Evolutionary conservation across 1,140 invertebrate genomes (phyloP).

Genomic region (Thalassaphorura encarpata): DNA sequence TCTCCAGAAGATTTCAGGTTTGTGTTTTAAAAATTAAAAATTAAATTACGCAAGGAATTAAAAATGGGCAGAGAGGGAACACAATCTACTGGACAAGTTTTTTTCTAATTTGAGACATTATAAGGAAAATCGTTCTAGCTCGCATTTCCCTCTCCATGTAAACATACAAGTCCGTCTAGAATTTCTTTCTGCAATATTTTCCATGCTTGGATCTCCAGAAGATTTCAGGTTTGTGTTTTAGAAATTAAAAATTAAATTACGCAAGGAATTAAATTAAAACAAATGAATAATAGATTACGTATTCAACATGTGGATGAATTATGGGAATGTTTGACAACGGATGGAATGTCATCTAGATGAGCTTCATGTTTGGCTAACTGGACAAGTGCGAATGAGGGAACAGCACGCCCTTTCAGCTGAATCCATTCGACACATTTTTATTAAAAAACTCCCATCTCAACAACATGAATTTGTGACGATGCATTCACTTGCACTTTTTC

Average conservation of each 20-base stretch:
- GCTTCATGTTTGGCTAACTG: conserved; percentile 75
- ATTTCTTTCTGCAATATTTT: conserved; percentile 70
- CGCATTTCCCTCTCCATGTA: conserved; percentile 62
- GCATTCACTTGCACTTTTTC: conserved; percentile 79
- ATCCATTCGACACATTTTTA: conserved; percentile 74
- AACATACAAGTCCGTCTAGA: conserved; percentile 81
- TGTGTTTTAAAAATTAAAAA: not conserved
- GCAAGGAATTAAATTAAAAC: too few species aligned
- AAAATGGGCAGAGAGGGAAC: conserved; percentile 81
- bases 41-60: too few species aligned
- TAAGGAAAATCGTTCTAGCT: conserved; percentile 32
- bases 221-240: conserved; percentile 16
- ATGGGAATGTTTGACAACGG: conserved; percentile 78
- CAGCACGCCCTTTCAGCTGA: conserved; percentile 78
- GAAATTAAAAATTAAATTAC: conserved; percentile 22
- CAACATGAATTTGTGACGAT: conserved; percentile 80
- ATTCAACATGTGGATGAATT: conserved; percentile 79
- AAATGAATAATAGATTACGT: conserved; percentile 61
- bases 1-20: conserved; percentile 76
- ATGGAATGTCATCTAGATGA: conserved; percentile 76
- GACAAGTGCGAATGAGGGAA: conserved; percentile 47
- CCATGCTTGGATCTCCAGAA: conserved; percentile 20
- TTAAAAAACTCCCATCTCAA: conserved; percentile 76
- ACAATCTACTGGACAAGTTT: conserved; percentile 84
- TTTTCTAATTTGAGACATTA: conserved; percentile 61